Evolutionary conservation across 2,797 vertebrate genomes (phyloP).

Genomic region (Mergus octosetaceus): DNA sequence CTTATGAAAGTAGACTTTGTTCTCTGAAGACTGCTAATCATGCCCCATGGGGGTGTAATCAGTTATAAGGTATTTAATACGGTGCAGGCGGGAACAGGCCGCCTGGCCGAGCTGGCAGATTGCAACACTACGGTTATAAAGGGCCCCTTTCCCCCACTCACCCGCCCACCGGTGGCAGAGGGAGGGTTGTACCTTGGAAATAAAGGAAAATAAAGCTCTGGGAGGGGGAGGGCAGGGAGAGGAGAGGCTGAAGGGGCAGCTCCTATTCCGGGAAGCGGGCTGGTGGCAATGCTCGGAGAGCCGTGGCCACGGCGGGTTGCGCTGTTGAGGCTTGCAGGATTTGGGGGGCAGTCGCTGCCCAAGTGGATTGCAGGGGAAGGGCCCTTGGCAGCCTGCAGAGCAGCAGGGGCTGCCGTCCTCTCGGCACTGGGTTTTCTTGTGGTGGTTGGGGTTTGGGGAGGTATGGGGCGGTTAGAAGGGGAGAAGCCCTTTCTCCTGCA

Average conservation of each 20-base stretch:
- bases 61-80: slow-evolving; percentile 83
- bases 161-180: slow-evolving; percentile 62
- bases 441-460: slow-evolving; percentile 34
- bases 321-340: slow-evolving; percentile 9
- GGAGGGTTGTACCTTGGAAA: slow-evolving; percentile 40
- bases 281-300: not conserved
- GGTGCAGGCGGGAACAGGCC: slow-evolving; percentile 81
- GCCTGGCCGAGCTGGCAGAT: slow-evolving; percentile 77
- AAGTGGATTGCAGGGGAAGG: not conserved
- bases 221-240: slow-evolving; percentile 62
- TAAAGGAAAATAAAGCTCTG: slow-evolving; percentile 36
- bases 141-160: slow-evolving; percentile 71
- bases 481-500: slow-evolving; percentile 27
- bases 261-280: slow-evolving; percentile 48
- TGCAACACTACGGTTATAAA: slow-evolving; percentile 81
- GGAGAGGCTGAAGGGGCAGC: slow-evolving; percentile 41
- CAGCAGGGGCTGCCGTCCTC: not conserved
- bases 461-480: slow-evolving; percentile 9
- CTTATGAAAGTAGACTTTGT: slow-evolving; percentile 85
- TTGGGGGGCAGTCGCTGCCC: not conserved
- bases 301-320: slow-evolving; percentile 12
- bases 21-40: slow-evolving; percentile 81
- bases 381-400: not conserved
- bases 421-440: slow-evolving; percentile 9
- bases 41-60: slow-evolving; percentile 83